Evolutionary conservation across 2,888 invertebrate genomes (phyloP).

Genomic region (Tenodera sinensis): DNA sequence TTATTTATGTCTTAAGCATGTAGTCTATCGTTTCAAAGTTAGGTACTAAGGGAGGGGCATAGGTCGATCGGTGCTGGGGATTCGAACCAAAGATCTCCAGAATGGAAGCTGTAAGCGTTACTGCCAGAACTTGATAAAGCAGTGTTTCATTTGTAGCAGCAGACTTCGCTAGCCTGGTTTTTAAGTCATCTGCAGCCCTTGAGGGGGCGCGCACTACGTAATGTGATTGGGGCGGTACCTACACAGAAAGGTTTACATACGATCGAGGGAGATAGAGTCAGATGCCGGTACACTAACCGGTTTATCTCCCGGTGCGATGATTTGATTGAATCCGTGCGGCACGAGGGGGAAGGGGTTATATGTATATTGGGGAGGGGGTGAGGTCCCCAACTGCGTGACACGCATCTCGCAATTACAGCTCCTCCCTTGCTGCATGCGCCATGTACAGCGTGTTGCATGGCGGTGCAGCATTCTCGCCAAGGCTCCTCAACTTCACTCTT

Average conservation of each 20-base stretch:
- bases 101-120: no score
- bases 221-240: conserved; percentile 11
- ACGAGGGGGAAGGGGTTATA: not conserved
- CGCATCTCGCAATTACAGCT: conserved; percentile 17
- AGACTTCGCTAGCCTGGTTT: not conserved
- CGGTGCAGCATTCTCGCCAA: no score
- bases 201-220: not conserved
- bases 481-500: no score
- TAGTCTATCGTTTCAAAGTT: no score
- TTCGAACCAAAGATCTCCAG: no score
- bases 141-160: no score
- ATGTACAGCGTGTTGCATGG: not conserved
- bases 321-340: conserved; percentile 22
- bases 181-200: not conserved
- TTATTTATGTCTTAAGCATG: no score
- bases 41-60: no score
- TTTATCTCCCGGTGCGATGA: conserved; percentile 28
- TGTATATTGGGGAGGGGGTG: not conserved
- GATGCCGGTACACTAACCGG: conserved; percentile 24
- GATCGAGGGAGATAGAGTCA: conserved; percentile 17
- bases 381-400: conserved; percentile 11
- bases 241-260: not conserved
- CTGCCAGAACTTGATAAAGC: no score
- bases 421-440: not conserved
- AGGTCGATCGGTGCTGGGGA: no score